Percentiles rank a stretch among this genome's conserved stretches.
phyloP scores from a whole-genome alignment of 2,113 vertebrate species.

The Cricetomys ansorgei region DNA sequence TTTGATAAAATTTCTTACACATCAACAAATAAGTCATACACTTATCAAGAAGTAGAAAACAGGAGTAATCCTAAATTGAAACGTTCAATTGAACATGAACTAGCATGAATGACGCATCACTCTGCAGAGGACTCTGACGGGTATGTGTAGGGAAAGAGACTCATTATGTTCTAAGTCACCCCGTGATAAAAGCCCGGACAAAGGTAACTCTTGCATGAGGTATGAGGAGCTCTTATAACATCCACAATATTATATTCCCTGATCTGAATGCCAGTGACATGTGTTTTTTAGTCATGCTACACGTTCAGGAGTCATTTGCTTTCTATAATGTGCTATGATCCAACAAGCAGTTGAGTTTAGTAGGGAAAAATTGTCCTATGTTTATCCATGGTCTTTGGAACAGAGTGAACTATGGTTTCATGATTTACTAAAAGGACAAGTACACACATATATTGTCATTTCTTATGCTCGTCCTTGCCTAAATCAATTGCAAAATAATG shows the following conservation, averaged over 20 bases:
- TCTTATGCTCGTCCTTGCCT: background rate
- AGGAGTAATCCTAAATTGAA: background rate
- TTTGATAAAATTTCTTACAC: background rate
- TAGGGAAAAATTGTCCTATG: background rate
- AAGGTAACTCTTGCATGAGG: background rate
- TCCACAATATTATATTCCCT: background rate
- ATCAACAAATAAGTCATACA: background rate
- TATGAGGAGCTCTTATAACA: background rate
- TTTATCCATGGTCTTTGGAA: background rate
- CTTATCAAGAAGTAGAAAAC: background rate
- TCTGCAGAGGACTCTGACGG: background rate
- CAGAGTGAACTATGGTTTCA: background rate
- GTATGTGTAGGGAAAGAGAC: background rate
- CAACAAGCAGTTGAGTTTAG: background rate
- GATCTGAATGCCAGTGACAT: background rate
- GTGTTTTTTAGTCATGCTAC: background rate
- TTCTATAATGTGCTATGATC: background rate
- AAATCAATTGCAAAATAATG: slow-evolving; percentile 48
- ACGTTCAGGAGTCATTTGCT: background rate
- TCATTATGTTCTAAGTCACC: background rate
- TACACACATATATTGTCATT: background rate
- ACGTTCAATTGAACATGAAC: background rate
- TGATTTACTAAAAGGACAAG: slow-evolving; percentile 25
- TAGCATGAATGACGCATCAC: background rate
- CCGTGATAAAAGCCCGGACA: background rate